Conservation (phyloP, 2,797 vertebrate genomes). For the Acipenser transmontanus region DNA sequence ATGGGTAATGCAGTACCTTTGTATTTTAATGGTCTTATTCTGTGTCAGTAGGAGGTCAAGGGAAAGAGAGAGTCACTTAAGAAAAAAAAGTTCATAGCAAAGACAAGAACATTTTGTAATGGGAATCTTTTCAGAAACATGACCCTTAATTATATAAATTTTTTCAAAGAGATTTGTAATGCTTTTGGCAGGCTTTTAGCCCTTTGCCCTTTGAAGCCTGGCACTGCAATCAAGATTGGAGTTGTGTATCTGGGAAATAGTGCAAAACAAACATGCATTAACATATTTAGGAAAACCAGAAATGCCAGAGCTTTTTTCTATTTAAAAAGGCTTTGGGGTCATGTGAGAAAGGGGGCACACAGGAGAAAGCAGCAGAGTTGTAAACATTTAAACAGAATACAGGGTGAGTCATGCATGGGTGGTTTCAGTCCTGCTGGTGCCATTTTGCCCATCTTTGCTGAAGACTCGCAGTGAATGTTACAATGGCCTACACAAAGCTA, state of each 20-base stretch:
- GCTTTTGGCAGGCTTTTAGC: conserved; percentile 19
- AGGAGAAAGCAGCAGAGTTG: too few species aligned
- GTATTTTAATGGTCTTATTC: not conserved
- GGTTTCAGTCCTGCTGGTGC: too few species aligned
- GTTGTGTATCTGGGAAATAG: conserved; percentile 30
- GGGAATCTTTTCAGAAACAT: not conserved
- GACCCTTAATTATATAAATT: not conserved
- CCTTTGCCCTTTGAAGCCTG: not conserved
- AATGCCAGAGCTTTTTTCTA: not conserved
- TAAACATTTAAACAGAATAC: too few species aligned
- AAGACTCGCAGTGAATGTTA: too few species aligned
- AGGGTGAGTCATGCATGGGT: too few species aligned
- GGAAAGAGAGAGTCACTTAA: not conserved
- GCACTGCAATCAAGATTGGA: not conserved
- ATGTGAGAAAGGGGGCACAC: too few species aligned
- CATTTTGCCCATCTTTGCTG: too few species aligned
- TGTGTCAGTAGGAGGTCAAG: not conserved
- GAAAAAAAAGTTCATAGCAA: not conserved
- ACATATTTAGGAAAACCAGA: conserved; percentile 9
- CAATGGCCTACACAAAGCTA: too few species aligned
- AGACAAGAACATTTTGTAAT: not conserved
- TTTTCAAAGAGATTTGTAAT: conserved; percentile 8
- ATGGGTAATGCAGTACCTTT: too few species aligned
- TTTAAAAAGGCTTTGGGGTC: too few species aligned
- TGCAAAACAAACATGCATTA: conserved; percentile 18